Conservation (phyloP, 1,140 invertebrate genomes). For the Berghia stephanieae region DNA sequence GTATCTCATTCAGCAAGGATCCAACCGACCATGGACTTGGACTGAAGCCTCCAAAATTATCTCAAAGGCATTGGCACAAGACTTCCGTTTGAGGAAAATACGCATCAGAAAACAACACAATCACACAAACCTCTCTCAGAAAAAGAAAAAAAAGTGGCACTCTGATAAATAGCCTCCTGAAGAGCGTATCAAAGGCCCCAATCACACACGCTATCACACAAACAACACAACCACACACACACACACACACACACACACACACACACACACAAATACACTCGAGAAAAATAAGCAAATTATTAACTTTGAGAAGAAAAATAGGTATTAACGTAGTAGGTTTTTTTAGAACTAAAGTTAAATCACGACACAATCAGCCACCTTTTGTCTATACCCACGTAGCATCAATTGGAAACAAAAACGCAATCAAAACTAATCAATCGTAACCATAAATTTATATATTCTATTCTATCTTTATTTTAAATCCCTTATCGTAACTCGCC, state of each 20-base stretch:
- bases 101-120: no score
- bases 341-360: neutral
- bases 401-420: no score
- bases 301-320: neutral
- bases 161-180: neutral
- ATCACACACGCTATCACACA: neutral
- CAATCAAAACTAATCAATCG: no score
- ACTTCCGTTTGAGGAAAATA: no score
- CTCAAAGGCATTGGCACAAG: no score
- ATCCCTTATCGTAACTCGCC: neutral
- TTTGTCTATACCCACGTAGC: no score
- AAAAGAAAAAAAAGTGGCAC: neutral
- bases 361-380: no score
- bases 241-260: conserved; percentile 21
- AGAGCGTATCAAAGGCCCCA: neutral
- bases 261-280: conserved; percentile 22
- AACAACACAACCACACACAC: conserved; percentile 6
- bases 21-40: no score
- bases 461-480: neutral
- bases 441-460: conserved; percentile 11
- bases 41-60: no score
- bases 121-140: no score
- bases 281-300: neutral
- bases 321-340: neutral
- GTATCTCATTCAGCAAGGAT: no score